Conservation (phyloP, 2,888 invertebrate genomes). For the Sarcophaga subvicina region DNA sequence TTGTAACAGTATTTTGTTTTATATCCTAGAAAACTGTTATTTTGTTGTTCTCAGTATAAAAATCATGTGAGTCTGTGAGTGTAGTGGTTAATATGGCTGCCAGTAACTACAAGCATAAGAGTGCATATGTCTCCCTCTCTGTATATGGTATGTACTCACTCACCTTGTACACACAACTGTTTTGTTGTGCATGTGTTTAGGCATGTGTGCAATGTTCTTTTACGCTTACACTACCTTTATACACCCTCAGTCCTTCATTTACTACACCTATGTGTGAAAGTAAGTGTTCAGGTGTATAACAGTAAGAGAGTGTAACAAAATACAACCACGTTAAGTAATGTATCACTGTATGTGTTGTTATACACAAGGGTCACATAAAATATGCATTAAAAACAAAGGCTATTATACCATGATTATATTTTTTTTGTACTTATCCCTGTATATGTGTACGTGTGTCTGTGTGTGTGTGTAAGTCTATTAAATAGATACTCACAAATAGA, state of each 20-base stretch:
- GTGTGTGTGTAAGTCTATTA: background rate
- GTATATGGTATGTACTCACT: constrained; percentile 10
- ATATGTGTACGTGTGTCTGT: background rate
- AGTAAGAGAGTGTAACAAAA: background rate
- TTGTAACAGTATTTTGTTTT: constrained; percentile 46
- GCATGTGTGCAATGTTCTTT: no score
- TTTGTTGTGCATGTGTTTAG: background rate
- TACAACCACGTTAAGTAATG: constrained; percentile 25
- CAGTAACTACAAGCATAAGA: background rate
- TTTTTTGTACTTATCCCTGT: background rate
- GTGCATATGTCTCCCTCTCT: constrained; percentile 14
- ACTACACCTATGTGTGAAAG: no score
- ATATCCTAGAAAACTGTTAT: background rate
- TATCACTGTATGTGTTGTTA: constrained; percentile 41
- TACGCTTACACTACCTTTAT: no score
- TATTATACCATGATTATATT: constrained; percentile 45
- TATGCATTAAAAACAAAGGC: constrained; percentile 59
- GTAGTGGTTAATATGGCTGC: background rate
- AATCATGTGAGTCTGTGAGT: background rate
- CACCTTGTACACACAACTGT: constrained; percentile 55
- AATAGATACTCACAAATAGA: background rate
- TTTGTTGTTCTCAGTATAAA: no score
- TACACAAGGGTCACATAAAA: constrained; percentile 66
- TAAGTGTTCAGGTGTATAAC: background rate
- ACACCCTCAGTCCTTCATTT: no score